phyloP scores from a whole-genome alignment of 2,888 invertebrate genomes.

The Calliopum simillimum region DNA sequence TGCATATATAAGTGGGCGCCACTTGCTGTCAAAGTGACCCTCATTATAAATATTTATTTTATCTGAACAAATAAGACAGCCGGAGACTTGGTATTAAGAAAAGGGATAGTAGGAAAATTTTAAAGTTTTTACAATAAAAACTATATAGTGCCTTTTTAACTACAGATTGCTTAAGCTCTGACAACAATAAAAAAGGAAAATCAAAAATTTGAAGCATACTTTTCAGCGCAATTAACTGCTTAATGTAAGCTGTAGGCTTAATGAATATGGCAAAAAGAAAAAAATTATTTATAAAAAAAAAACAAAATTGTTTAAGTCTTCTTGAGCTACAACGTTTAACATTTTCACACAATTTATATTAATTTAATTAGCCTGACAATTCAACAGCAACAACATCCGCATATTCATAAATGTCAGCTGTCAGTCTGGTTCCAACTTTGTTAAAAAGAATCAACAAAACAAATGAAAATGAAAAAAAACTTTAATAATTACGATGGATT shows the following conservation, averaged over 20 bases:
- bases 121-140: too few relatives aligned
- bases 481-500: slow-evolving; percentile 42
- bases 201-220: not conserved
- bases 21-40: too few relatives aligned
- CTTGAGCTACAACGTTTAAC: not conserved
- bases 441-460: slow-evolving; percentile 11
- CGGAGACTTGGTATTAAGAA: too few relatives aligned
- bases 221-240: not conserved
- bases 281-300: too few relatives aligned
- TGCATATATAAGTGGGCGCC: too few relatives aligned
- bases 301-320: too few relatives aligned
- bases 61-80: too few relatives aligned
- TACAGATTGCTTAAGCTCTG: not conserved
- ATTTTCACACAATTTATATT: slow-evolving; percentile 1
- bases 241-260: too few relatives aligned
- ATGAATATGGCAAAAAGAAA: too few relatives aligned
- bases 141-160: too few relatives aligned
- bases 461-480: slow-evolving; percentile 28
- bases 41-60: too few relatives aligned
- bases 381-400: not conserved
- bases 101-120: too few relatives aligned
- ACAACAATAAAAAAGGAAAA: not conserved
- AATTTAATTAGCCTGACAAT: slow-evolving; percentile 1
- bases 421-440: slow-evolving; percentile 34
- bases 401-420: slow-evolving; percentile 48